phyloP scores from a whole-genome alignment of 2,113 vertebrate genomes.

The Galbula dea region DNA sequence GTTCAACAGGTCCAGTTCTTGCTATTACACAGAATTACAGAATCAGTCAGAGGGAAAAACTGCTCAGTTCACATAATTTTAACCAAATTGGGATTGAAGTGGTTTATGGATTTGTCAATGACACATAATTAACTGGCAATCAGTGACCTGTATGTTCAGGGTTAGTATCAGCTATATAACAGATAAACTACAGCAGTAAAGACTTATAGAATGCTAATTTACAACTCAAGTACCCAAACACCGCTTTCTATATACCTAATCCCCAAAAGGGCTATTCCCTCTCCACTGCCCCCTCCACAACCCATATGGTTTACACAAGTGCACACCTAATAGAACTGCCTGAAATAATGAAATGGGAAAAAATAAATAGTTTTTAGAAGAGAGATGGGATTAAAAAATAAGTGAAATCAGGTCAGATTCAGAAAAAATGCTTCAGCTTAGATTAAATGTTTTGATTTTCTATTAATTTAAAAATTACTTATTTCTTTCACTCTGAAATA shows the following conservation, averaged over 20 bases:
- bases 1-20: neutral
- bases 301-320: neutral
- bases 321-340: rapidly evolving
- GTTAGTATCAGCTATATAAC: neutral
- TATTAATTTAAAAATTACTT: neutral
- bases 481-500: neutral
- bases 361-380: neutral
- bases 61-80: neutral
- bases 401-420: neutral
- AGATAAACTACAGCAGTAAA: neutral
- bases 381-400: neutral
- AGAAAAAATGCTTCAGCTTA: rapidly evolving
- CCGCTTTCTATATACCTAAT: neutral
- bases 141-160: neutral
- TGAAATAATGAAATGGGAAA: neutral
- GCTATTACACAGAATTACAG: neutral
- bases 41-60: neutral
- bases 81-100: neutral
- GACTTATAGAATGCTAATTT: neutral
- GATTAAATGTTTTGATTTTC: too few relatives aligned
- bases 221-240: neutral
- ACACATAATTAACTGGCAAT: neutral
- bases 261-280: neutral
- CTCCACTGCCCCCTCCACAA: neutral
- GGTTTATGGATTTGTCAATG: slow-evolving; percentile 16